phyloP scores from a whole-genome alignment of 2,797 vertebrate species.

The Pachyuromys duprasi region DNA sequence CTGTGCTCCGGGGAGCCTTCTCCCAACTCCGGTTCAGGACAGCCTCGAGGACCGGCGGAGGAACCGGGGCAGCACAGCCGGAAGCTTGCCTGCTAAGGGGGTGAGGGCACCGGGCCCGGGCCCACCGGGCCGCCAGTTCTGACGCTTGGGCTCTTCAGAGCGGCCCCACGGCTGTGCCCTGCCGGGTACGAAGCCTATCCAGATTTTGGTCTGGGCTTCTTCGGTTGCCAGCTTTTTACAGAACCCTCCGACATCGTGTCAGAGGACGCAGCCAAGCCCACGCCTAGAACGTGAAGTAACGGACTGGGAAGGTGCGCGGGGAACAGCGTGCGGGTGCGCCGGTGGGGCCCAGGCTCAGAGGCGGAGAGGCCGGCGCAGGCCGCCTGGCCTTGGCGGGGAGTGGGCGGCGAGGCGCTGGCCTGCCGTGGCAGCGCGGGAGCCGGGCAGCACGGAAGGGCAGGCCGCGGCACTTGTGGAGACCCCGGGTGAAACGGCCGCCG shows the following conservation, averaged over 20 bases:
- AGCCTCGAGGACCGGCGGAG: background rate
- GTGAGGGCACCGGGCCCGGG: background rate
- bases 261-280: background rate
- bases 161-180: background rate
- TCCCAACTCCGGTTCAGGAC: background rate
- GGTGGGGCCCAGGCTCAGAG: background rate
- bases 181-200: no score
- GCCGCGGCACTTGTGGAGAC: no score
- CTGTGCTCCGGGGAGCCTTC: background rate
- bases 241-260: background rate
- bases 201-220: background rate
- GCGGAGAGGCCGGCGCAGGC: background rate
- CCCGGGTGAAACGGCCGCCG: background rate
- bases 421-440: background rate
- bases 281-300: no score
- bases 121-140: no score
- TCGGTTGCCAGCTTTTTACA: background rate
- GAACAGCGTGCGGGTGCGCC: background rate
- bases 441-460: no score
- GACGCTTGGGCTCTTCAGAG: no score
- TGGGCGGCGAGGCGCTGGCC: background rate
- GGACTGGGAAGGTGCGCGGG: background rate
- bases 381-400: no score
- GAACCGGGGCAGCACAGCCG: background rate
- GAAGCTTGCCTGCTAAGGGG: constrained; percentile 4